Evolutionary conservation across 2,113 vertebrate genomes (phyloP), one percentile per base, ranked within the genome.

Genomic region (Stegastes partitus): DNA sequence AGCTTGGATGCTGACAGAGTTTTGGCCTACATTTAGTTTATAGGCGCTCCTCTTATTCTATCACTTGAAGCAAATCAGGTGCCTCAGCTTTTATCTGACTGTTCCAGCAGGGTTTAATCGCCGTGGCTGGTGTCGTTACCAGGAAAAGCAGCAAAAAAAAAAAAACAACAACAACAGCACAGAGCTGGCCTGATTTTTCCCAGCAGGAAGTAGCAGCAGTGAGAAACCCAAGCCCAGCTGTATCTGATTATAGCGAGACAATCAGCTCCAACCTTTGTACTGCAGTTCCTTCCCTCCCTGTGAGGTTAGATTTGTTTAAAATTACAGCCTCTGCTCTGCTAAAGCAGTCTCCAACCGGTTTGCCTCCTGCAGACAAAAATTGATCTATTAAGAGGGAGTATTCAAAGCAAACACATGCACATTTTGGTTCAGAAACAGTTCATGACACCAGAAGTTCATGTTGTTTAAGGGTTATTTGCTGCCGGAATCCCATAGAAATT

Each of bases 161-260:
- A 34, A 34, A 34, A 34, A 2, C 49, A 66, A 73, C 37, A 66
- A 65, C 53, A 83, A 77, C 82, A 82, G 61, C 62, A 67, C 70
- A 26, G 14, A 65, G 67, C 37, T 85, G 87, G 73, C 76, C 82
- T 79, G 21, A 74, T 76, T 85, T 71, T 49, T 65, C 77, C 11
- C 65, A 73, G 79, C 59, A 90, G 74, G 75, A 87, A 82, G 68
- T 54, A 58, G 18, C 56, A 31, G 64, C 23, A 9, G 66, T 62
- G 65, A 55, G 63, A 70, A 88, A 45, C 23, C n/a, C 7, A 0
- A 47, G 49, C 15, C 34, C 79, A 87, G 76, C 83, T 89, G 81
- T 1, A 28, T 58, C 49, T 55, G 68, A 79, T 90, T 81, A 79
- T 2, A 25, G 34, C 3, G 23, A 67, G 44, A 66, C 54, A 68